A percentile compares a stretch with the other conserved stretches of the same genome.
Evolutionary conservation across 2,888 invertebrate genomes (phyloP).

Genomic region (Epirrita christyi): DNA sequence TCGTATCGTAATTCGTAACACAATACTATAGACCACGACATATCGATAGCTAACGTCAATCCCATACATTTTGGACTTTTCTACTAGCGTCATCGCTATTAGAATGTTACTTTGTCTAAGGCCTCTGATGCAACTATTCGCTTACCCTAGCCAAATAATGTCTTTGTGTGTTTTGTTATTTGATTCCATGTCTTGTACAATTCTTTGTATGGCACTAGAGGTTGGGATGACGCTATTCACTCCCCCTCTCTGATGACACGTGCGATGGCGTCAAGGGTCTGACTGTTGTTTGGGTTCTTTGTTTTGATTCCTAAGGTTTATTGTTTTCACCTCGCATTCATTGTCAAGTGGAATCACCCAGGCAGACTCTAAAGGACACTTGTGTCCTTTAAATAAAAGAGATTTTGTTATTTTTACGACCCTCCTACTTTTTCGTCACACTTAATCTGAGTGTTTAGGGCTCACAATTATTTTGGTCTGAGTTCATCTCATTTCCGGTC

Average conservation of each 20-base stretch:
- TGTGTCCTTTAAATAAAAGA: constrained; percentile 4
- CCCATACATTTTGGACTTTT: no score
- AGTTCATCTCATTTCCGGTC: neutral
- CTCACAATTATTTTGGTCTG: neutral
- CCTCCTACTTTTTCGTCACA: neutral
- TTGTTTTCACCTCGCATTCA: constrained; percentile 20
- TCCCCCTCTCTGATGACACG: constrained; percentile 14
- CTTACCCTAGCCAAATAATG: neutral
- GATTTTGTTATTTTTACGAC: constrained; percentile 15
- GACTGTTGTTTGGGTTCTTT: constrained; percentile 21
- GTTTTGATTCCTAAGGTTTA: constrained; percentile 18
- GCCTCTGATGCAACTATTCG: no score
- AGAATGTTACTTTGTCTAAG: no score
- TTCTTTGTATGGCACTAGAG: no score
- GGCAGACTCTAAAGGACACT: constrained; percentile 13
- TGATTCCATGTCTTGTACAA: neutral
- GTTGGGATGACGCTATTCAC: neutral
- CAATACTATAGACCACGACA: no score
- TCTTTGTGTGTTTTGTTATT: constrained; percentile 1
- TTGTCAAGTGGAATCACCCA: constrained; percentile 11
- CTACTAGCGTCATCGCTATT: no score
- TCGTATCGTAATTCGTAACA: no score
- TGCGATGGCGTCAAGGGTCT: constrained; percentile 12
- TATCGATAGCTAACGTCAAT: no score
- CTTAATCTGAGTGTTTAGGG: neutral